A percentile compares a stretch with the other conserved stretches of the same genome.
phyloP scores from a whole-genome alignment of 2,797 vertebrate species.

The Presbytis comata region DNA sequence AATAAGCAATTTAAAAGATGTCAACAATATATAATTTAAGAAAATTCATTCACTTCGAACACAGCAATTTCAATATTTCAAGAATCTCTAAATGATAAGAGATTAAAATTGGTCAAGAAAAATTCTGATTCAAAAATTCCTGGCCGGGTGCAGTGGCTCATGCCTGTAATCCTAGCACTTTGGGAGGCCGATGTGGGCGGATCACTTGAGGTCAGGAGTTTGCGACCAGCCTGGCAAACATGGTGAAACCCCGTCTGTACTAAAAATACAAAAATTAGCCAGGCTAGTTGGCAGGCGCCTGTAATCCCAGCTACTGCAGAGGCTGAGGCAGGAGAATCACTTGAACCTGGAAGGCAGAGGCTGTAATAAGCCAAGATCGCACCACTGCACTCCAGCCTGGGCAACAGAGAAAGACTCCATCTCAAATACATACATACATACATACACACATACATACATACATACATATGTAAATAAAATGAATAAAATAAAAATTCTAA shows the following conservation, averaged over 20 bases:
- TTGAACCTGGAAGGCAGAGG: not conserved
- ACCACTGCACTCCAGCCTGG: not conserved
- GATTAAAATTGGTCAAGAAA: constrained; percentile 20
- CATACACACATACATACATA: too few species aligned
- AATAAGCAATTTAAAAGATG: not conserved
- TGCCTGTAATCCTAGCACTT: not conserved
- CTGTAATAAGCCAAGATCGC: not conserved
- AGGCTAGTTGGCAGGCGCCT: not conserved
- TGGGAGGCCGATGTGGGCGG: not conserved
- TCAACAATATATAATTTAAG: not conserved
- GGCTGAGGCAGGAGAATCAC: not conserved
- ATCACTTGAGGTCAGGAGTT: not conserved
- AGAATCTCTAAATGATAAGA: not conserved
- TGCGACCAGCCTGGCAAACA: not conserved
- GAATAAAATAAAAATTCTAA: too few species aligned
- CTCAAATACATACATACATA: not conserved
- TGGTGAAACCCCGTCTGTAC: not conserved
- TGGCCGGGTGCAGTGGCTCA: not conserved
- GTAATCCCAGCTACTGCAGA: not conserved
- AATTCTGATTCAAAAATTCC: not conserved
- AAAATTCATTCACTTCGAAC: constrained; percentile 18
- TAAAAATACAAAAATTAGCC: not conserved
- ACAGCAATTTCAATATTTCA: not conserved
- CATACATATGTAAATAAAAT: too few species aligned
- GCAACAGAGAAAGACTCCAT: not conserved